Percentiles rank a stretch among this genome's conserved stretches.
Evolutionary conservation across 1,140 invertebrate species (phyloP).

Genomic region (Caenorhabditis briggsae): DNA sequence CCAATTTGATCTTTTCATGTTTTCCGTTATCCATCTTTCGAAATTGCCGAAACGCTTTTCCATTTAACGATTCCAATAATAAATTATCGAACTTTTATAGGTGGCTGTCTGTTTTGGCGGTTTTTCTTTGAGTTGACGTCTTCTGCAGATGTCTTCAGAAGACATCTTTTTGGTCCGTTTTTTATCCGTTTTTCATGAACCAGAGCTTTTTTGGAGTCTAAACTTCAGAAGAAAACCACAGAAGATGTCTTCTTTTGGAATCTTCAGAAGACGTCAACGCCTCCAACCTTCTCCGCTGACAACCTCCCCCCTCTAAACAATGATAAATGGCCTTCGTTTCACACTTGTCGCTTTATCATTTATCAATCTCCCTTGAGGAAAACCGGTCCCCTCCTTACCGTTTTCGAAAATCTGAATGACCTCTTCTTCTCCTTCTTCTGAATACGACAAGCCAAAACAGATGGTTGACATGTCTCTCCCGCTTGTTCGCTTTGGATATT

Average conservation of each 20-base stretch:
- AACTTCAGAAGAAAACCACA: no score
- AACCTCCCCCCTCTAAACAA: neutral
- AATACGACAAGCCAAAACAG: constrained; percentile 20
- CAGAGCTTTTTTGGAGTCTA: no score
- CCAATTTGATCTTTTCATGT: no score
- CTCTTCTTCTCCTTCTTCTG: neutral
- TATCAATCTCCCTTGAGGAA: neutral
- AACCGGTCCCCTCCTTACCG: neutral
- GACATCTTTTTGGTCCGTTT: no score
- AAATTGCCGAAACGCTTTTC: neutral
- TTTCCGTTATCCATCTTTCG: no score
- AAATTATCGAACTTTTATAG: no score
- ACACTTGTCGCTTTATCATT: constrained; percentile 40
- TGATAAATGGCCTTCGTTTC: constrained; percentile 26
- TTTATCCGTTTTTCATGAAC: no score
- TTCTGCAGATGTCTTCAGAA: neutral
- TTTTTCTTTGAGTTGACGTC: neutral
- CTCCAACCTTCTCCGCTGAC: neutral
- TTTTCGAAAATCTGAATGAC: neutral
- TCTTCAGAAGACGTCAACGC: no score
- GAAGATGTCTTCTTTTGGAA: no score
- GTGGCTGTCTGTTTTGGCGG: neutral
- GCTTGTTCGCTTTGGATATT: no score
- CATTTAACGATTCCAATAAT: neutral
- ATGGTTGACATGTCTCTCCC: neutral